These are phyloP conservation scores for Mola mola DNA, from an alignment of 2,113 vertebrate genomes.

Conservation along the genomic window DNA sequence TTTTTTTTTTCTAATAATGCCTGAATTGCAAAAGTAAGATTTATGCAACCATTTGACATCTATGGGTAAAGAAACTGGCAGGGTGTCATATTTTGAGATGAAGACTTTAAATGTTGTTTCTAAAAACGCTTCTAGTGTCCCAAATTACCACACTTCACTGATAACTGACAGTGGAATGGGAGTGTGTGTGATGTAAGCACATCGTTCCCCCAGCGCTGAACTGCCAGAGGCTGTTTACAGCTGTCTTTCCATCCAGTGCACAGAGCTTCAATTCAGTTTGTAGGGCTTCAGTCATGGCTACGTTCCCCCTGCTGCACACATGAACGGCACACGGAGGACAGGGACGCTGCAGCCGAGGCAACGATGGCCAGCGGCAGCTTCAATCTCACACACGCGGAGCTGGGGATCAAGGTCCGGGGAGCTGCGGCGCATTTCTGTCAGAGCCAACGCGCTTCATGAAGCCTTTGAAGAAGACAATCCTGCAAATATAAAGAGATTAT, in stretches of 20 bases:
- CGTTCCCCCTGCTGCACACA: constrained; percentile 1
- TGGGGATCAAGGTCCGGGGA: no score
- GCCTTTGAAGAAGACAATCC: no score
- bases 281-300: constrained; percentile 16
- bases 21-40: neutral
- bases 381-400: no score
- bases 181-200: constrained; percentile 4
- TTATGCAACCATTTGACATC: neutral
- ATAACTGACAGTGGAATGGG: neutral
- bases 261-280: constrained; percentile 12
- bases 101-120: neutral
- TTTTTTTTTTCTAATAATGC: neutral
- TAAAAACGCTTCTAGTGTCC: neutral
- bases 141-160: neutral
- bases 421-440: no score
- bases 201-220: neutral
- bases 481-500: no score
- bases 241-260: constrained; percentile 9
- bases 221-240: constrained; percentile 21
- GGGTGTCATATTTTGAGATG: neutral
- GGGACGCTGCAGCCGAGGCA: constrained; percentile 3
- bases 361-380: constrained; percentile 32
- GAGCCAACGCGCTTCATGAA: constrained; percentile 17
- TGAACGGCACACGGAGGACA: constrained; percentile 24
- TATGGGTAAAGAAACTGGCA: neutral